Evolutionary conservation across 2,888 invertebrate species (phyloP).

Genomic region (Apamea epomidion): DNA sequence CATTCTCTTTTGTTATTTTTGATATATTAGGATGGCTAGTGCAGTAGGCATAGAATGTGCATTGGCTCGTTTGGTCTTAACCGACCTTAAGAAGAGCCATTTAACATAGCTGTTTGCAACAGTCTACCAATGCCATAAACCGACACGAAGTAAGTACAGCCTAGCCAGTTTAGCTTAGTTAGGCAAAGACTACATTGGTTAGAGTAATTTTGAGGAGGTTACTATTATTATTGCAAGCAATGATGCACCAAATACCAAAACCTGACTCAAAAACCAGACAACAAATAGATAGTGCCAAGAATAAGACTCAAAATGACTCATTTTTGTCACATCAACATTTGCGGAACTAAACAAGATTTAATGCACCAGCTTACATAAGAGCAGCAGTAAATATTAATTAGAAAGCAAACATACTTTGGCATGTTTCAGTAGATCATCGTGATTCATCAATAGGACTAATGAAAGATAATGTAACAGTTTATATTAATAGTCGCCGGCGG

Average conservation of each 20-base stretch:
- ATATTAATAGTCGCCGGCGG: conserved; percentile 74
- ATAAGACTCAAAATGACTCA: not conserved
- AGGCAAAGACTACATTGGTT: not conserved
- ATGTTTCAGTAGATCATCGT: conserved; percentile 60
- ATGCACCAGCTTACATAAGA: conserved; percentile 31
- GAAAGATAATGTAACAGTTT: conserved; percentile 74
- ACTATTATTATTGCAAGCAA: not conserved
- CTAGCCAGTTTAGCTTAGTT: not conserved
- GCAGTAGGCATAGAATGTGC: not conserved
- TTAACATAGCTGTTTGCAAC: not conserved
- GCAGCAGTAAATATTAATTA: conserved; percentile 36
- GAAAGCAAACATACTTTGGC: conserved; percentile 49
- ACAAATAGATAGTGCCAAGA: not conserved
- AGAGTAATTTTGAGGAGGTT: not conserved
- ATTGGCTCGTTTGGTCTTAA: not conserved
- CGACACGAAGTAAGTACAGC: not conserved
- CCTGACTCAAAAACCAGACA: not conserved
- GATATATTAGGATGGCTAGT: not conserved
- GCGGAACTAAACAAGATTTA: conserved; percentile 2
- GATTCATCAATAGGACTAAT: conserved; percentile 75
- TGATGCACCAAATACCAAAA: conserved; percentile 5
- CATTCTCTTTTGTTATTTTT: not conserved
- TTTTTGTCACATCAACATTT: conserved; percentile 19
- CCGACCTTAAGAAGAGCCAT: not conserved
- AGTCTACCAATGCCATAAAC: not conserved